These are phyloP conservation scores for Icerya purchasi DNA, from an alignment of 2,888 invertebrate species.

Conservation along the genomic window DNA sequence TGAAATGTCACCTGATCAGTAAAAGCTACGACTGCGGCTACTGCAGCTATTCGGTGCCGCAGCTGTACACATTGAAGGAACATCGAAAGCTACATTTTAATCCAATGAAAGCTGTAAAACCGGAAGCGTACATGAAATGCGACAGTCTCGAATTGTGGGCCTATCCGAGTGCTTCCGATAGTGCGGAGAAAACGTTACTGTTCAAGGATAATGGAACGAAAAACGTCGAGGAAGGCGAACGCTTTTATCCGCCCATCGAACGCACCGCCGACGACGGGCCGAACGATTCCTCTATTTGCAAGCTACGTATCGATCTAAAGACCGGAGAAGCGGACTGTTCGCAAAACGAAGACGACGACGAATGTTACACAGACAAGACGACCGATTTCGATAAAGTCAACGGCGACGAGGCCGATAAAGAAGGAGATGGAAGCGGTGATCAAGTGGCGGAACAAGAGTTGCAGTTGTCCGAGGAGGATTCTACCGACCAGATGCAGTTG, in stretches of 20 bases:
- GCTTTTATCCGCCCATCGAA: not conserved
- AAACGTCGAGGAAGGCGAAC: not conserved
- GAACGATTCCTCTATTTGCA: too few species aligned
- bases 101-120: constrained; percentile 32
- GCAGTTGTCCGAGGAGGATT: too few species aligned
- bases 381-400: too few species aligned
- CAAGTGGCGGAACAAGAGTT: too few species aligned
- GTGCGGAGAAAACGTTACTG: not conserved
- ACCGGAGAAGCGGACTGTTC: too few species aligned
- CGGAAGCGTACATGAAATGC: constrained; percentile 39
- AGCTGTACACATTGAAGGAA: constrained; percentile 49
- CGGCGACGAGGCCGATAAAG: too few species aligned
- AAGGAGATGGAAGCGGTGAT: too few species aligned
- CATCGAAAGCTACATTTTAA: constrained; percentile 59
- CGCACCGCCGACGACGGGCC: not conserved
- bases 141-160: constrained; percentile 34
- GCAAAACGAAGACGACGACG: too few species aligned
- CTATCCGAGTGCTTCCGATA: not conserved
- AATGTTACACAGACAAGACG: too few species aligned
- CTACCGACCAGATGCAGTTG: too few species aligned
- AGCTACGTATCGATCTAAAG: too few species aligned
- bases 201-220: not conserved
- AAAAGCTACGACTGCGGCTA: constrained; percentile 49
- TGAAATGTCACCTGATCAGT: constrained; percentile 43
- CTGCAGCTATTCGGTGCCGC: constrained; percentile 60